A percentile compares a stretch with the other conserved stretches of the same genome.
phyloP scores from a whole-genome alignment of 2,797 vertebrate species.

The Anguilla anguilla region DNA sequence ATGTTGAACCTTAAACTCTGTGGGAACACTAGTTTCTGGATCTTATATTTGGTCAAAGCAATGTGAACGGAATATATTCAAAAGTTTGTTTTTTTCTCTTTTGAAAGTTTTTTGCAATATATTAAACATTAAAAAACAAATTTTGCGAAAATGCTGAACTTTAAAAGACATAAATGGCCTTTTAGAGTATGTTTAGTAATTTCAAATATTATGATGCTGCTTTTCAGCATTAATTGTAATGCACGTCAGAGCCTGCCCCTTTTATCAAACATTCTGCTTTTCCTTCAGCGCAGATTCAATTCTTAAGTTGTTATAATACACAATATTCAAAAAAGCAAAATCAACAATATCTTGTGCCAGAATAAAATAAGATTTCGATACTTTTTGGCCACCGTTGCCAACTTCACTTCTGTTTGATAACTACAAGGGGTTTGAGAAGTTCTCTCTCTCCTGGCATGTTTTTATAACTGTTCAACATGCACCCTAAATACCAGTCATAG shows the following conservation, averaged over 20 bases:
- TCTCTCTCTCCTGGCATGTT: not conserved
- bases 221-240: not conserved
- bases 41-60: not conserved
- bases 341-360: not conserved
- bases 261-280: not conserved
- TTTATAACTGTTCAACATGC: not conserved
- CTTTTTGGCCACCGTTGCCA: not conserved
- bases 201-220: not conserved
- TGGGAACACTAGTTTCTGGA: not conserved
- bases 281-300: not conserved
- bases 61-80: not conserved
- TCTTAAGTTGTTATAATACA: not conserved
- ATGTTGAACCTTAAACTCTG: not conserved
- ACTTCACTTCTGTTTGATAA: not conserved
- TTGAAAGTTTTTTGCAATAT: not conserved
- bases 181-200: not conserved
- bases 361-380: not conserved
- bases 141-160: not conserved
- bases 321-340: not conserved
- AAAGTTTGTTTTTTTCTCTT: not conserved
- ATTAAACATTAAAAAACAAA: not conserved
- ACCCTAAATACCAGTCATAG: not conserved
- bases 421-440: not conserved
- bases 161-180: not conserved
- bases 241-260: not conserved